Percentiles rank a stretch among this genome's conserved stretches.
Conservation (phyloP, 2,888 invertebrate genomes). For the Scelioninae gen. 1 region DNA sequence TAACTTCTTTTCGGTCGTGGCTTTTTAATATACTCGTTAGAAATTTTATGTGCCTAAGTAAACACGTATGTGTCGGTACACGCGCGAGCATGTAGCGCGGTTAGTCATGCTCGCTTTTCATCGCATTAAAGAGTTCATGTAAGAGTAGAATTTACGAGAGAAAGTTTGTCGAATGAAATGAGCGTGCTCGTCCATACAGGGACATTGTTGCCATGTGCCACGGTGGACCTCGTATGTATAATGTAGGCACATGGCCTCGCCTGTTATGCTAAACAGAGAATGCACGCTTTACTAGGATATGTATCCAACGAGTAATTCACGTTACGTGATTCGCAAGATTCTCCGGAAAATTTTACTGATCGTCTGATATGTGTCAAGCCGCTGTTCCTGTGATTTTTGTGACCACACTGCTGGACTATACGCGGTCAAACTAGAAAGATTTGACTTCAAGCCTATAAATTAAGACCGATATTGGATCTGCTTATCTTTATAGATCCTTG, state of each 20-base stretch:
- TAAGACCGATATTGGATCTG: conserved; percentile 10
- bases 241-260: conserved; percentile 73
- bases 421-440: not conserved
- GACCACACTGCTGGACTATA: not conserved
- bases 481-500: conserved; percentile 5
- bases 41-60: conserved; percentile 42
- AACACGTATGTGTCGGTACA: conserved; percentile 32
- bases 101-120: conserved; percentile 68
- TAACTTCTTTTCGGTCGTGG: not conserved
- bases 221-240: conserved; percentile 53
- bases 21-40: conserved; percentile 48
- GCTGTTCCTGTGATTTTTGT: not conserved
- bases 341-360: conserved; percentile 41
- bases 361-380: conserved; percentile 15
- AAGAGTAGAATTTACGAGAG: conserved; percentile 69
- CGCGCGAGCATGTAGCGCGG: conserved; percentile 39
- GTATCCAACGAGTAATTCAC: conserved; percentile 56
- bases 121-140: conserved; percentile 68
- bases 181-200: conserved; percentile 64
- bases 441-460: not conserved
- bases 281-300: conserved; percentile 55
- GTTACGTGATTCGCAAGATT: conserved; percentile 44
- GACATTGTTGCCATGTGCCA: conserved; percentile 65
- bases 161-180: conserved; percentile 69
- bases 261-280: conserved; percentile 74